Evolutionary conservation across 2,888 invertebrate genomes (phyloP), one percentile per base, ranked within the genome.

Genomic region (Cylloceria caligata): DNA sequence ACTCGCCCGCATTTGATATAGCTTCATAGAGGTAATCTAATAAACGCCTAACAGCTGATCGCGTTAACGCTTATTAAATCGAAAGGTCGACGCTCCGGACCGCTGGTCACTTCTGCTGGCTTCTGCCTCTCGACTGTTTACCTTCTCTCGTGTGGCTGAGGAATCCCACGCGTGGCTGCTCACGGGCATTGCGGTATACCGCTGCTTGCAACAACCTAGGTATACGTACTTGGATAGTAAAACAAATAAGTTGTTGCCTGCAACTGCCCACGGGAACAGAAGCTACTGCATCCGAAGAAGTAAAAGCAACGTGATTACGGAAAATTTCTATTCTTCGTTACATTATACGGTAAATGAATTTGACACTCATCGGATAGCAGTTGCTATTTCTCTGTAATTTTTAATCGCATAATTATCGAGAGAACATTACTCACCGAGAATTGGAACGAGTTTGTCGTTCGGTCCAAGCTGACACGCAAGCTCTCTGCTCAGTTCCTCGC

Each of bases 401-500:
- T 11, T 42, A 13, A n/a, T 42, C n/a, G 1, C 42, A 2, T 9
- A 13, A 11, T 39, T 39, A 2, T 16, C n/a, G 0, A 13, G 27
- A 60, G 39, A 68, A 73, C 1, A 45, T n/a, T 74, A 84, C 89
- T 90, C 81, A 93, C 93, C 91, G 88, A 95, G 93, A 84, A 96
- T 94, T 83, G 95, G 94, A 90, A 95, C 94, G 78, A 96, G 94
- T 89, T 95, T 95, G 88, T 96, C 96, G 80, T 94, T 94, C 39
- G 95, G 94, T 24, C 94, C 93, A 69, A 96, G 93, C 87, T 95
- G 95, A 88, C 94, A 94, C 78, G 95, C 94, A 79, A 96, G 93
- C 89, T 96, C 95, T 83, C 94, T 93, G 57, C 95, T 95, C 83
- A 96, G 93, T 87, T 95, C 94, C 89, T 97, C 97, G 93, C 96